Conservation (phyloP, 1,140 invertebrate genomes). For the Drosophila subpulchrella region DNA sequence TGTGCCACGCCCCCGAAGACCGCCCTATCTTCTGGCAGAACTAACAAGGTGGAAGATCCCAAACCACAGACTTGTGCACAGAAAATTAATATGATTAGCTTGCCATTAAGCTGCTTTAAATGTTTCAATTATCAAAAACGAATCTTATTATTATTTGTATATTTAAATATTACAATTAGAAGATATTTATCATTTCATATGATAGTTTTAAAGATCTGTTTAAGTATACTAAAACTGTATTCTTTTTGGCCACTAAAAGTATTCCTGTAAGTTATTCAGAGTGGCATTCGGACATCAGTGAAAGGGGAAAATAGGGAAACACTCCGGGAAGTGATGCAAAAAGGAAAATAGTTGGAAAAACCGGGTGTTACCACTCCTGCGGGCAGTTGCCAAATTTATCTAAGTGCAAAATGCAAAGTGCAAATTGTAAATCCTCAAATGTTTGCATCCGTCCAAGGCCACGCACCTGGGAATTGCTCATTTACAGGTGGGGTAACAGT, state of each 20-base stretch:
- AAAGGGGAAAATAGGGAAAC: not conserved
- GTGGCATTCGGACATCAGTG: not conserved
- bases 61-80: not conserved
- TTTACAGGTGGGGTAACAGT: conserved; percentile 23
- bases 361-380: not conserved
- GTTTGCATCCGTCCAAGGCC: conserved; percentile 44
- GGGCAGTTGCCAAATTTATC: conserved; percentile 51
- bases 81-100: not conserved
- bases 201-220: not conserved
- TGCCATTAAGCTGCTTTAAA: too few species aligned
- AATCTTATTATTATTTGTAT: too few species aligned
- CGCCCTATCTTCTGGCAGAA: conserved; percentile 27
- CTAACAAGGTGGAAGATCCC: conserved; percentile 25
- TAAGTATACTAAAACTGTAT: not conserved
- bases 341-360: conserved; percentile 20
- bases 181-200: too few species aligned
- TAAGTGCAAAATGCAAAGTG: conserved; percentile 51
- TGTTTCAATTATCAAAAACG: not conserved
- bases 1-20: conserved; percentile 18
- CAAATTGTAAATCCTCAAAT: conserved; percentile 50
- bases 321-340: not conserved
- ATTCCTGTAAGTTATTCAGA: not conserved
- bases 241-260: not conserved
- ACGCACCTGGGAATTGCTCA: conserved; percentile 50
- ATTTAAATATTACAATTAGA: not conserved